Conservation (phyloP, 2,797 vertebrate species). For the Astyanax mexicanus region DNA sequence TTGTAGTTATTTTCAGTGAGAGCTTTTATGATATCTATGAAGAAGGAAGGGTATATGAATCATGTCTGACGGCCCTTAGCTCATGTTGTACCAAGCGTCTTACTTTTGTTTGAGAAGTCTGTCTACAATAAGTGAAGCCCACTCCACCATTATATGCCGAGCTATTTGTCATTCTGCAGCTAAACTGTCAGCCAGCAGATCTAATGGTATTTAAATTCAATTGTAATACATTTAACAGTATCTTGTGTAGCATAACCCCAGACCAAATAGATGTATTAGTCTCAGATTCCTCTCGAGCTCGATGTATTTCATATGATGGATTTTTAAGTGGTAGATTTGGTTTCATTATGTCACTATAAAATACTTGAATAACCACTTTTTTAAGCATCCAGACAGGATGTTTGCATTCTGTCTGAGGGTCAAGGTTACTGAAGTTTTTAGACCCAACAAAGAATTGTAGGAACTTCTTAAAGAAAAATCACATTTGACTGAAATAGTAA, state of each 20-base stretch:
- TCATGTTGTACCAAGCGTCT: slow-evolving; percentile 46
- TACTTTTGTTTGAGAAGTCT: slow-evolving; percentile 59
- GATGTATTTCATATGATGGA: slow-evolving; percentile 64
- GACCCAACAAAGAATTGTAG: background rate
- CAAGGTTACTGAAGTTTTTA: slow-evolving; percentile 41
- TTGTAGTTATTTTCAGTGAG: slow-evolving; percentile 23
- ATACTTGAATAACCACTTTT: slow-evolving; percentile 60
- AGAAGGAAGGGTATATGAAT: slow-evolving; percentile 48
- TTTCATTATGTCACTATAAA: slow-evolving; percentile 67
- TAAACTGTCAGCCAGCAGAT: slow-evolving; percentile 70
- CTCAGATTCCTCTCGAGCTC: slow-evolving; percentile 64
- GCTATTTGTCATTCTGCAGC: slow-evolving; percentile 67
- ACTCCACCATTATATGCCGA: slow-evolving; percentile 64
- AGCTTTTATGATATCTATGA: slow-evolving; percentile 39
- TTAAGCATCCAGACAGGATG: slow-evolving; percentile 51
- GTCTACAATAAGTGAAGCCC: slow-evolving; percentile 56
- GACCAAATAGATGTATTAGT: slow-evolving; percentile 69
- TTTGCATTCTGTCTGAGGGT: slow-evolving; percentile 53
- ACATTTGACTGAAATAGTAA: slow-evolving; percentile 3
- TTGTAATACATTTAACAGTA: slow-evolving; percentile 74
- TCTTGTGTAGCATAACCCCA: slow-evolving; percentile 66
- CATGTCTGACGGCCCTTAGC: slow-evolving; percentile 37
- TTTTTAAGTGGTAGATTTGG: slow-evolving; percentile 62
- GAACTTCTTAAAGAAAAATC: background rate
- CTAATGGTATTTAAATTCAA: slow-evolving; percentile 74